Conservation (phyloP, 2,888 invertebrate genomes). For the Odontocerum albicorne region DNA sequence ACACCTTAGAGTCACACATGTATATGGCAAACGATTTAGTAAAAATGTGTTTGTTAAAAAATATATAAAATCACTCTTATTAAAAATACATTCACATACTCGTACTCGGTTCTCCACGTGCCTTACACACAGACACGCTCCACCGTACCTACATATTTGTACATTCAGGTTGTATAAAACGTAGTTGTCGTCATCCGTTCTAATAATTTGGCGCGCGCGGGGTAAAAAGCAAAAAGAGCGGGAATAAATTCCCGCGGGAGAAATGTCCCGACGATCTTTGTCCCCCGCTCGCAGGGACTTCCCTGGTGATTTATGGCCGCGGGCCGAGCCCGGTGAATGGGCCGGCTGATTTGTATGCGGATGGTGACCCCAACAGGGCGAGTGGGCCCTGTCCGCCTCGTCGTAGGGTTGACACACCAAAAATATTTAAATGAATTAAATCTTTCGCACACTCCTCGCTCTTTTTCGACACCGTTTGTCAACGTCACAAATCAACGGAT, state of each 20-base stretch:
- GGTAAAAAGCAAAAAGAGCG: neutral
- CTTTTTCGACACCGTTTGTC: too few relatives aligned
- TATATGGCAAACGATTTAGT: too few relatives aligned
- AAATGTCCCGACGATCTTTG: conserved; percentile 4
- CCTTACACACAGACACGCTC: neutral
- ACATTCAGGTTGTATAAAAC: neutral
- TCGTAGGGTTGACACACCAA: conserved; percentile 1
- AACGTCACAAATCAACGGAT: too few relatives aligned
- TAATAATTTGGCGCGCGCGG: conserved; percentile 1
- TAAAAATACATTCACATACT: too few relatives aligned
- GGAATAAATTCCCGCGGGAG: conserved; percentile 11
- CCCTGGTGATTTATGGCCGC: conserved; percentile 15
- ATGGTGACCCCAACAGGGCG: neutral
- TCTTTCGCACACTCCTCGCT: too few relatives aligned
- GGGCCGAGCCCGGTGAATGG: conserved; percentile 17
- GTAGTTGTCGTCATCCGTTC: conserved; percentile 2
- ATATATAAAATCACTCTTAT: too few relatives aligned
- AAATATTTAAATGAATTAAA: too few relatives aligned
- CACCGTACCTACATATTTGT: too few relatives aligned
- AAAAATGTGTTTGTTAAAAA: too few relatives aligned
- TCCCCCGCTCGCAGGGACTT: neutral
- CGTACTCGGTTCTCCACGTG: too few relatives aligned
- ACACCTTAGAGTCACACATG: too few relatives aligned
- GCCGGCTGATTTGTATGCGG: conserved; percentile 19
- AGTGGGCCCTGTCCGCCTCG: neutral